These are phyloP conservation scores for Holotrichia oblita DNA, from an alignment of 1,140 invertebrate genomes.

Conservation along the genomic window DNA sequence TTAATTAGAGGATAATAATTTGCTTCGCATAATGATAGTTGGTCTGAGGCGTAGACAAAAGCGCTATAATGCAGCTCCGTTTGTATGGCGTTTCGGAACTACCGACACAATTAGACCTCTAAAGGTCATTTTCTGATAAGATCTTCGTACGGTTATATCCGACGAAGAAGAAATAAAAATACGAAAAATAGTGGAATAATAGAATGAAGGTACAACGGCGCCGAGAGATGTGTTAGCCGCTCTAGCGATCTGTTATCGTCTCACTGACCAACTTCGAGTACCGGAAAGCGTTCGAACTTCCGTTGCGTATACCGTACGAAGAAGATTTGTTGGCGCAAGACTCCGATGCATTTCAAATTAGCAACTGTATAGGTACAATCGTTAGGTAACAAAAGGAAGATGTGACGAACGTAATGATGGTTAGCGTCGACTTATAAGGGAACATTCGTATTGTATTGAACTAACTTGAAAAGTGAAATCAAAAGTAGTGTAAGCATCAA, in stretches of 20 bases:
- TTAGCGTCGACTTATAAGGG: no score
- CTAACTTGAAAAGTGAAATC: no score
- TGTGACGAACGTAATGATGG: neutral
- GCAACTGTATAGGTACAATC: neutral
- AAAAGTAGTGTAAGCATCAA: no score
- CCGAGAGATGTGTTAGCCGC: neutral
- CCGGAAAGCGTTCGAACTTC: slow-evolving; percentile 26
- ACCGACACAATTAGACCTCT: slow-evolving; percentile 25
- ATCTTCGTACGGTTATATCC: neutral
- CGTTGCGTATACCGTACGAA: slow-evolving; percentile 25
- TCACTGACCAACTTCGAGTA: slow-evolving; percentile 34
- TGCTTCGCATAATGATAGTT: neutral
- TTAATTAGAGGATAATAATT: neutral
- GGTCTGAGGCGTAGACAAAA: slow-evolving; percentile 52
- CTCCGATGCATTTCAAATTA: slow-evolving; percentile 27
- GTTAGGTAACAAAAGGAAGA: neutral
- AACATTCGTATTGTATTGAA: no score
- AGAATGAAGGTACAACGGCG: neutral
- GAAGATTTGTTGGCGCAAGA: slow-evolving; percentile 14
- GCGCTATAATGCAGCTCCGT: slow-evolving; percentile 47
- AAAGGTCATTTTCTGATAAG: slow-evolving; percentile 14
- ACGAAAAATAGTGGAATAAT: neutral
- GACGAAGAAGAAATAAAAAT: neutral
- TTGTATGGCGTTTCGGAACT: neutral
- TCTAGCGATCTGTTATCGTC: slow-evolving; percentile 6